Conservation (phyloP, 2,888 invertebrate genomes). For the Hofmannophila pseudospretella region DNA sequence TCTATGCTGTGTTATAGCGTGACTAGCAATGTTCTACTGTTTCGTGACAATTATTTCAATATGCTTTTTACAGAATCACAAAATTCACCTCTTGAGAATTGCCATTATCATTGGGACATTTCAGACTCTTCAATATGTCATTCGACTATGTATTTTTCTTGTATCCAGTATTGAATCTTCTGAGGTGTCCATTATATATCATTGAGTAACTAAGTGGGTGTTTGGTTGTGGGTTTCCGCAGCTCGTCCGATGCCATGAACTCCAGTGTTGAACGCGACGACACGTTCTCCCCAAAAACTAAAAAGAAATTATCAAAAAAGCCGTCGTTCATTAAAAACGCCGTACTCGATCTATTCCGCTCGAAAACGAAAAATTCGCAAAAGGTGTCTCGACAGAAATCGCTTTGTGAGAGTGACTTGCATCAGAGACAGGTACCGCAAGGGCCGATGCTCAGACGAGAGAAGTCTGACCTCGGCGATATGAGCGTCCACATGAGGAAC, state of each 20-base stretch:
- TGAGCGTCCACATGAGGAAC: constrained; percentile 64
- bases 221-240: constrained; percentile 77
- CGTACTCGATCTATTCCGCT: constrained; percentile 73
- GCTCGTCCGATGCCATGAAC: constrained; percentile 72
- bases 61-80: constrained; percentile 64
- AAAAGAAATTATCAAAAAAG: constrained; percentile 77
- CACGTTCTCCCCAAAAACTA: constrained; percentile 74
- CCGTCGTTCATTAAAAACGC: constrained; percentile 76
- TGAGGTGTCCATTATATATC: constrained; percentile 50
- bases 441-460: constrained; percentile 65
- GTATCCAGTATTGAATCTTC: constrained; percentile 35
- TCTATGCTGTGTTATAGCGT: background rate
- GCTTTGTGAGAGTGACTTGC: constrained; percentile 67
- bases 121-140: constrained; percentile 46
- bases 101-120: constrained; percentile 49
- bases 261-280: constrained; percentile 73
- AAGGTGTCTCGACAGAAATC: constrained; percentile 74
- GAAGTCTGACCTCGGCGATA: constrained; percentile 65
- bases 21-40: background rate
- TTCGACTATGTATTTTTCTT: constrained; percentile 12
- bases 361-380: constrained; percentile 69
- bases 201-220: constrained; percentile 73
- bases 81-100: constrained; percentile 56
- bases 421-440: constrained; percentile 53
- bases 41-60: constrained; percentile 62